These are phyloP conservation scores for Coturnix japonica DNA, from an alignment of 2,113 vertebrate species.

Conservation along the genomic window DNA sequence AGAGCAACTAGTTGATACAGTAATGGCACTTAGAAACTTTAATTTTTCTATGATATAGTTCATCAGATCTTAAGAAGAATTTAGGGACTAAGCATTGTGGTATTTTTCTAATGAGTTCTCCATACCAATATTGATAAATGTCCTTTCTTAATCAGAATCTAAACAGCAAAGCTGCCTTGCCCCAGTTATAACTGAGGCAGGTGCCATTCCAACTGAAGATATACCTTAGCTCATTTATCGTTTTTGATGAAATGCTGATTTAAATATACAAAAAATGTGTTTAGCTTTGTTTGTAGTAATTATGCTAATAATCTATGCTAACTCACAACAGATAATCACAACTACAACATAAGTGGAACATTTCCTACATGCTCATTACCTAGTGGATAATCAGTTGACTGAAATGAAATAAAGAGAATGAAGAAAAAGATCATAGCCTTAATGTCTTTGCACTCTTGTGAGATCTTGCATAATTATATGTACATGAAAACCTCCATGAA, in stretches of 20 bases:
- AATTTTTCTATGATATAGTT: neutral
- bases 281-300: neutral
- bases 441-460: neutral
- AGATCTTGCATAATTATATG: neutral
- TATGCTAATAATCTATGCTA: neutral
- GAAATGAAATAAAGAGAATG: neutral
- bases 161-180: neutral
- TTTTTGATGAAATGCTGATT: neutral
- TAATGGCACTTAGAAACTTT: neutral
- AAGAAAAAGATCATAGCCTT: neutral
- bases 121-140: neutral
- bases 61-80: neutral
- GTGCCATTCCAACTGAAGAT: fast-evolving
- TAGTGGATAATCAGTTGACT: neutral
- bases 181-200: neutral
- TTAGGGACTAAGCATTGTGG: neutral
- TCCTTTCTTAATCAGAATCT: neutral
- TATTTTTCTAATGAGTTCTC: neutral
- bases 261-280: neutral
- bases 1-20: neutral
- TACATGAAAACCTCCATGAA: neutral
- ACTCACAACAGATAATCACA: neutral
- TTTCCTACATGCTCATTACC: neutral
- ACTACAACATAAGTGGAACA: neutral
- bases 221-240: neutral